Base-by-base conservation (phyloP, 1,140 invertebrate species). In the Metopolophium dirhodum region DNA sequence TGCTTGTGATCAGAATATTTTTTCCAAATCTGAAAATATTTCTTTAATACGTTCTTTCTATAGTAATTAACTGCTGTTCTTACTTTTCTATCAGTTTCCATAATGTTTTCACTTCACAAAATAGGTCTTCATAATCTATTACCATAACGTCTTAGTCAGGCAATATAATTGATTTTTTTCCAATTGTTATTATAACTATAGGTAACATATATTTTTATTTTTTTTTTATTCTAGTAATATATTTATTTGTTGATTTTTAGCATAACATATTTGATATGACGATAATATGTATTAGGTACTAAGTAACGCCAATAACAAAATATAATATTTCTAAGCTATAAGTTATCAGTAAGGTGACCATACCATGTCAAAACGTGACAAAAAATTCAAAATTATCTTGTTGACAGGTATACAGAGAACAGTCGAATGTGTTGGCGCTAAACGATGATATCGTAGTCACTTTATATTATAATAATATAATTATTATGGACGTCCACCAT, bases 1-100 rank as follows among this genome's bases (percentile, higher is more conserved):
- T 77, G 61, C 23, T 77, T 77, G n/a, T n/a, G n/a, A 35, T 77
- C n/a, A n/a, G 61, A 77, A 77, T 77, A 77, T 77, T 77, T 77
- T 77, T 77, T 77, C 61, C 61, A 77, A 77, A 77, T 77, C 14
- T 77, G 61, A 4, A 77, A 77, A 77, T 77, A 77, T 77, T 77
- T 77, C 14, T n/a, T 77, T 35, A 77, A 18, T n/a, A 77, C 6
- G 61, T 77, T 77, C 14, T 77, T 77, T 77, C 30, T 77, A 77
- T 77, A 77, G 14, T 77, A 77, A 77, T 77, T 77, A n/a, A 18
- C 61, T 77, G 61, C 61, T 14, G 61, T 77, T n/a, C 30, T 77
- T 77, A 77, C 61, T 77, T 77, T 77, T 14, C 61, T 77, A n/a
- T 77, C 14, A 77, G 61, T 77, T 77, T 77, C 61, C 61, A 77